Base-by-base conservation (phyloP, 2,888 invertebrate genomes). In the Acleris cristana region DNA sequence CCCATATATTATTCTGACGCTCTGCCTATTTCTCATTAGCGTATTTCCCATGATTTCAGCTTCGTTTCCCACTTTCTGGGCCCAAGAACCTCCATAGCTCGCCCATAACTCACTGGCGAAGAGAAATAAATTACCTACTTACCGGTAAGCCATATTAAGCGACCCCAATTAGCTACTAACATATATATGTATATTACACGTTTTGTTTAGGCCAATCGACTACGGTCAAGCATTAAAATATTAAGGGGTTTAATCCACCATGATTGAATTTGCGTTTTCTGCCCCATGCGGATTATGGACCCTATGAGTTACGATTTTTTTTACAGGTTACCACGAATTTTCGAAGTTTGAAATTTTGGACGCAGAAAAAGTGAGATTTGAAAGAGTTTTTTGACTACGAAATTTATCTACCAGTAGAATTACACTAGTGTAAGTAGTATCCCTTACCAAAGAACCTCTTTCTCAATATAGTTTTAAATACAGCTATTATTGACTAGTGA, bases 71-170 rank as follows among this genome's bases (percentile, higher is more conserved):
- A 64, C 57, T 62, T 66, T 62, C 56, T 26, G 59, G 21, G n/a
- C 52, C 57, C 57, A 67, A 67, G 63, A 54, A 58, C 56, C 66
- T 79, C 79, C 79, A 82, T 82, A 77, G 72, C 80, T 75, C 71
- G 72, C 69, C 76, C 83, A 82, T 84, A 79, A 82, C 87, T 84
- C 84, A 82, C 77, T 81, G 76, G 70, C 83, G 78, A 82, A 84
- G 83, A 82, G 86, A 87, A 86, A 92, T 92, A 92, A 91, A 92
- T 92, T 86, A 91, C 87, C 82, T 86, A 90, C 92, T 92, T 92
- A 92, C 89, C 87, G 86, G 87, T 90, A 90, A 91, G 92, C 92
- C 90, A 89, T 90, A 92, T 90, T 89, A 92, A 88, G 87, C 89
- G 90, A 89, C 92, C 92, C 91, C 92, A 92, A 92, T 92, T 92